Conservation (phyloP, 1,140 invertebrate species). For the Ceratina australensis region DNA sequence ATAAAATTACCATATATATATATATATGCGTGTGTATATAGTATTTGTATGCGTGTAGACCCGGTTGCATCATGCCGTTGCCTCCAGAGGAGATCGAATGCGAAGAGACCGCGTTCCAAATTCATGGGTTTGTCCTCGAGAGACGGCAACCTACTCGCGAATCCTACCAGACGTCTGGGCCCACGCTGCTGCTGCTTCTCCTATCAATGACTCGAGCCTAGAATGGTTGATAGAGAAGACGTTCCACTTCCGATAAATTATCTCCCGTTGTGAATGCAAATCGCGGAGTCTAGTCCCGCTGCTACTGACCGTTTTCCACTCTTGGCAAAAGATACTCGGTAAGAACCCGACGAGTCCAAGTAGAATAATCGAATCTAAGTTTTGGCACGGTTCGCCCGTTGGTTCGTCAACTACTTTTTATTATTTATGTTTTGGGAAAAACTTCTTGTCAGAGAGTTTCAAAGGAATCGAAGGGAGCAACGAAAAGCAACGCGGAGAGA, state of each 20-base stretch:
- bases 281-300: neutral
- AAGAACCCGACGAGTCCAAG: no score
- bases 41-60: constrained; percentile 7
- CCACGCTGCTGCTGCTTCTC: neutral
- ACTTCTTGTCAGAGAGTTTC: neutral
- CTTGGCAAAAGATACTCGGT: no score
- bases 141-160: neutral
- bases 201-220: neutral
- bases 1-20: constrained; percentile 43
- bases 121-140: neutral
- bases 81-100: no score
- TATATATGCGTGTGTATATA: neutral
- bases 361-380: no score
- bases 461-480: neutral
- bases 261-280: neutral
- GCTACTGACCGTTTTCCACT: neutral
- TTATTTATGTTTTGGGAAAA: neutral
- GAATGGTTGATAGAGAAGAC: neutral
- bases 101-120: neutral
- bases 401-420: neutral
- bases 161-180: neutral
- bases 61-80: neutral
- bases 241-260: neutral
- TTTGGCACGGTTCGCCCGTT: no score
- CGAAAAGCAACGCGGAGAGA: constrained; percentile 22